Evolutionary conservation across 2,113 vertebrate species (phyloP), one percentile per base, ranked within the genome.

Genomic region (Hepsetus odoe): DNA sequence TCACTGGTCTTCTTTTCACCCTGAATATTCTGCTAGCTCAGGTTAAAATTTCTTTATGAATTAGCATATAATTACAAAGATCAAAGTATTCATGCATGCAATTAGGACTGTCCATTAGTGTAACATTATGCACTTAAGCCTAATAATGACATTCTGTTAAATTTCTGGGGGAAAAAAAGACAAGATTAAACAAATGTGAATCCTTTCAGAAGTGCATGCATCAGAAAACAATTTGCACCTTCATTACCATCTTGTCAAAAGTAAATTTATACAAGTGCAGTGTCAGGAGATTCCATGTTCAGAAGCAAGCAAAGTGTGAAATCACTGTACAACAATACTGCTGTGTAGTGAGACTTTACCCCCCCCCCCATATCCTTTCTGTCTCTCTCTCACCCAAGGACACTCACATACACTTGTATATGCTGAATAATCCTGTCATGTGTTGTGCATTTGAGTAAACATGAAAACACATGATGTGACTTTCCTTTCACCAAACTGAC

Each of bases 1-100:
- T 38, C 32, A 9, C 1, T 73, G 49, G 42, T 40, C 72, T 74
- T 59, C 24, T 66, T 64, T 71, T 71, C 40, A 65, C 32, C 10
- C 13, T 30, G 55, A 9, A 62, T 28, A 51, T 7, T 0, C 12
- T 11, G 9, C 26, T 30, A n/a, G 40, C 5, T 13, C 30, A 22
- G 20, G 66, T 8, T 69, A 4, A 51, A 70, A n/a, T 56, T 59
- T 14, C 26, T 42, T 55, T 20, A 51, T 69, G 76, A 35, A 70
- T 62, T 40, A 61, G 42, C 67, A 78, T 78, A 28, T 53, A 26
- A 71, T 78, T 78, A 78, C 49, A 24, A 71, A 78, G 61, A 62
- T 64, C 18, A 62, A 51, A 53, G 42, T 71, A 26, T 53, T 64
- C 76, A 64, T 72, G 56, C 44, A 72, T 65, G 61, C 61, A 65